phyloP scores from a whole-genome alignment of 2,888 invertebrate genomes.

The Drosophila peninsularis region DNA sequence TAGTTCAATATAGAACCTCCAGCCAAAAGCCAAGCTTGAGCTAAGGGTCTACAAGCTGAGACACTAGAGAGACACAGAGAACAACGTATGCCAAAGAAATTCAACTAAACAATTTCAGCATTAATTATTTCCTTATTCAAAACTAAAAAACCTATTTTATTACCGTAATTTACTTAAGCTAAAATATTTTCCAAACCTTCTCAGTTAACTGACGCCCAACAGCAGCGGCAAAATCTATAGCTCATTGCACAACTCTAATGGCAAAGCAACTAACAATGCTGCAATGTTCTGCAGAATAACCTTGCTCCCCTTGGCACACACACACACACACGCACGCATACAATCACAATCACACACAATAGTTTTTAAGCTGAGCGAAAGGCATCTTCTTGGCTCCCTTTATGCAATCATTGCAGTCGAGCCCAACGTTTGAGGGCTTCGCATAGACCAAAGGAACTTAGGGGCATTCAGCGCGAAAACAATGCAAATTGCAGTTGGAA shows the following conservation, averaged over 20 bases:
- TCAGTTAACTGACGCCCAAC: slow-evolving; percentile 12
- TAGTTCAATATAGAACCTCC: too few species aligned
- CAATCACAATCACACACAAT: slow-evolving; percentile 42
- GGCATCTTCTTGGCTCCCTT: slow-evolving; percentile 53
- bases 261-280: slow-evolving; percentile 49
- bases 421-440: slow-evolving; percentile 40
- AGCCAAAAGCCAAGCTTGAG: not conserved
- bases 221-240: slow-evolving; percentile 21
- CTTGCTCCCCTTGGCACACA: slow-evolving; percentile 54
- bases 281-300: slow-evolving; percentile 62
- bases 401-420: slow-evolving; percentile 70
- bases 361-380: slow-evolving; percentile 39
- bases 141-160: not conserved
- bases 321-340: slow-evolving; percentile 28
- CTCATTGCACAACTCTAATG: slow-evolving; percentile 49
- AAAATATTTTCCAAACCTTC: not conserved
- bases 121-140: not conserved
- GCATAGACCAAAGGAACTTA: slow-evolving; percentile 24
- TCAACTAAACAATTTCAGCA: too few species aligned
- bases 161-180: not conserved
- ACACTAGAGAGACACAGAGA: not conserved
- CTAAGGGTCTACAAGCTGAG: not conserved
- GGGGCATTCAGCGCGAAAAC: slow-evolving; percentile 67
- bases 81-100: too few species aligned
- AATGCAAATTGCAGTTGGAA: slow-evolving; percentile 65